Conservation (phyloP, 2,888 invertebrate genomes). For the Bugula neritina region DNA sequence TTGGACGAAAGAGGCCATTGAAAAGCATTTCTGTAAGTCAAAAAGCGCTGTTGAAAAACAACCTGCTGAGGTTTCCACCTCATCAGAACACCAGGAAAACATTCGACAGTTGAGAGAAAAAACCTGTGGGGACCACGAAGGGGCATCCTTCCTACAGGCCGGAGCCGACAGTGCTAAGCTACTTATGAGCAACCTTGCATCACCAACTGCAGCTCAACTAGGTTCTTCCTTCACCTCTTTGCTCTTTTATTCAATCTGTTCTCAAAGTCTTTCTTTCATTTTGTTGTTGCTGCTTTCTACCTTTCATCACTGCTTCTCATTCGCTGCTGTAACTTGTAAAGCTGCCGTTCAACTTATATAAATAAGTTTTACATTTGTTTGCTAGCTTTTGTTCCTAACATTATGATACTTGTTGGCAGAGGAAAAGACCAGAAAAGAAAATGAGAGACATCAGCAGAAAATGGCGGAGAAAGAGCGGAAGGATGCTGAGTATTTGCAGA, state of each 20-base stretch:
- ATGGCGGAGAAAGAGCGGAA: background rate
- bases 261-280: no score
- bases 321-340: background rate
- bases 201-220: background rate
- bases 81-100: background rate
- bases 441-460: background rate
- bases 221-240: conserved; percentile 6
- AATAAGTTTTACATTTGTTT: background rate
- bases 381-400: background rate
- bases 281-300: background rate
- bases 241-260: no score
- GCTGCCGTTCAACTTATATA: no score
- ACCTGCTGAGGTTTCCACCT: background rate
- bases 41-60: background rate
- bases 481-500: conserved; percentile 6
- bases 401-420: background rate
- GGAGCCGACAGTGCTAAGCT: background rate
- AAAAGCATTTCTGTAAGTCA: background rate
- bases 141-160: background rate
- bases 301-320: background rate
- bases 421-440: background rate
- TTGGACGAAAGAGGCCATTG: background rate
- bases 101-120: background rate
- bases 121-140: background rate
- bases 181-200: background rate